These are phyloP conservation scores for Poecile atricapillus DNA, from an alignment of 2,113 vertebrate genomes.

Conservation along the genomic window DNA sequence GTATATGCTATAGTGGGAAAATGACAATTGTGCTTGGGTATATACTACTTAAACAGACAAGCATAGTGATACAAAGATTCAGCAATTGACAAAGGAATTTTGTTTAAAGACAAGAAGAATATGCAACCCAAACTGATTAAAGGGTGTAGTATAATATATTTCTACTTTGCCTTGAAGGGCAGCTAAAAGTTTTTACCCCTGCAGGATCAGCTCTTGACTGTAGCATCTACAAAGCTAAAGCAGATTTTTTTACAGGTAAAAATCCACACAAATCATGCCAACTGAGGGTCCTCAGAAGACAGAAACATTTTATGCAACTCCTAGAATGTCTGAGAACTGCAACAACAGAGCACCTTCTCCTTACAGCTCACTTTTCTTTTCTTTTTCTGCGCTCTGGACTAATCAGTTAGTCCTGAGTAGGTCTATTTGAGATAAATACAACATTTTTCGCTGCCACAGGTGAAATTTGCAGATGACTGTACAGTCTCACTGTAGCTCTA, in stretches of 20 bases:
- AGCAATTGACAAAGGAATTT: neutral
- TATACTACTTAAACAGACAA: neutral
- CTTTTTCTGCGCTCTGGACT: neutral
- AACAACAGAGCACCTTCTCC: neutral
- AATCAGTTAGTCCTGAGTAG: neutral
- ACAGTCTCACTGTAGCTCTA: neutral
- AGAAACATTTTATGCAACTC: neutral
- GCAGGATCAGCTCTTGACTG: neutral
- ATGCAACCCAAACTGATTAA: neutral
- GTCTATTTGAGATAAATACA: neutral
- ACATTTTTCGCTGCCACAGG: neutral
- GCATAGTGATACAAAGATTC: neutral
- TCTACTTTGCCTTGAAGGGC: neutral
- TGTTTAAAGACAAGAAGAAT: neutral
- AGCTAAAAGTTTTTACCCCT: neutral
- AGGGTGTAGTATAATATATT: neutral
- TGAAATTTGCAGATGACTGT: neutral
- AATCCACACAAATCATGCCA: neutral
- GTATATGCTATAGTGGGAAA: neutral
- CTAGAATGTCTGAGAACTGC: neutral
- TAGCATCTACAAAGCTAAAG: neutral
- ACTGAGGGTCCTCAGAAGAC: neutral
- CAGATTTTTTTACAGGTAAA: neutral
- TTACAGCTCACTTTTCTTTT: neutral
- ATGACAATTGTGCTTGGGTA: neutral